phyloP scores from a whole-genome alignment of 2,888 invertebrate genomes.

The Stegophylla sp. region DNA sequence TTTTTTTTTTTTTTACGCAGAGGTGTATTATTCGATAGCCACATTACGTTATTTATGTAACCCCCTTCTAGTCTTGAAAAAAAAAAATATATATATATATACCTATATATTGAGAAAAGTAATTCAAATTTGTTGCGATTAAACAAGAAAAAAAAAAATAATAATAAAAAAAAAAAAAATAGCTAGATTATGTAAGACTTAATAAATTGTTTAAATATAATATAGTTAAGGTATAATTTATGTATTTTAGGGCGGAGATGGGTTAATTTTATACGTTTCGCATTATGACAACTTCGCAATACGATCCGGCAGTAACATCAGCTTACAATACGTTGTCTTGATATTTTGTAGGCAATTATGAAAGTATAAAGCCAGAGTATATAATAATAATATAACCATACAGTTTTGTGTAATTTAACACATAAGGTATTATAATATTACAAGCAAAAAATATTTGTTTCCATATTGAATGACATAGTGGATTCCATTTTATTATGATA shows the following conservation, averaged over 20 bases:
- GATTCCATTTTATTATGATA: too few species aligned
- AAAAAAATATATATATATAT: too few species aligned
- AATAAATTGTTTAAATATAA: slow-evolving; percentile 29
- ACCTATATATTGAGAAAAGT: too few species aligned
- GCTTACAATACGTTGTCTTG: too few species aligned
- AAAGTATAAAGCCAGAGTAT: too few species aligned
- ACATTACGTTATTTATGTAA: neutral
- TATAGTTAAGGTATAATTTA: neutral
- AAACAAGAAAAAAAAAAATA: neutral
- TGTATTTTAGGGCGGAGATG: slow-evolving; percentile 28
- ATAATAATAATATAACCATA: too few species aligned
- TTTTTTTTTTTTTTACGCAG: neutral
- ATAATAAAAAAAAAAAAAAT: too few species aligned
- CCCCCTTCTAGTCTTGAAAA: slow-evolving; percentile 43
- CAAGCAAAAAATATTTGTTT: neutral
- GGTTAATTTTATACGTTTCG: too few species aligned
- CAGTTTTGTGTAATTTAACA: neutral
- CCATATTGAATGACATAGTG: too few species aligned
- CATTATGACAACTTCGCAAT: too few species aligned
- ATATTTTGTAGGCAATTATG: too few species aligned
- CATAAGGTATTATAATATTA: neutral
- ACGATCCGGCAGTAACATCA: too few species aligned
- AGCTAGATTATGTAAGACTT: slow-evolving; percentile 36
- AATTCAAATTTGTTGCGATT: neutral
- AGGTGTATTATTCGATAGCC: neutral